Evolutionary conservation across 2,113 vertebrate species (phyloP), one percentile per base, ranked within the genome.

Genomic region (Aphyosemion australe): DNA sequence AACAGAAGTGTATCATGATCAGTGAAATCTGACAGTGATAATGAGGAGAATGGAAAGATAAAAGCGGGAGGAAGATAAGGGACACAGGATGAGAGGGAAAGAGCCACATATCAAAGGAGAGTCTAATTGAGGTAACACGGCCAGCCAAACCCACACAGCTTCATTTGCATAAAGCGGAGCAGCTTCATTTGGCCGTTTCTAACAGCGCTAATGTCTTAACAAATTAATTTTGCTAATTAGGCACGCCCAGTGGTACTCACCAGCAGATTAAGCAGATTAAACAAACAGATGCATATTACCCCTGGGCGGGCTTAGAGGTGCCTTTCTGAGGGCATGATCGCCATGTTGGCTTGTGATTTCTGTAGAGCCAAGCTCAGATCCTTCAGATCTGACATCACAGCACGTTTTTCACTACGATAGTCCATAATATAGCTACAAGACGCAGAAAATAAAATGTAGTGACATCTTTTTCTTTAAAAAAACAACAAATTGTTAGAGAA

Each of bases 161-260:
- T 88, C 94, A 98, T 98, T 97, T 95, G 95, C 95, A 95, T 96
- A 94, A 96, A 96, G 92, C 93, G 92, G 94, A 93, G 94, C 90
- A 91, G 94, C 96, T 97, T 96, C 94, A 94, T 94, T 95, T 95
- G 92, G 95, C 94, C 95, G 93, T 96, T 94, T 95, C 95, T 95
- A 94, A 95, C 93, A 89, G 94, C 94, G 93, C 93, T 99, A 98
- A 98, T 97, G 95, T 96, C 94, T 95, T 94, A 93, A 95, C 94
- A 96, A 98, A 97, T 98, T 98, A 97, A 98, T 99, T 98, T 97
- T 92, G 94, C 92, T 94, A 98, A 98, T 97, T 95, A 97, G 94
- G 94, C 95, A 94, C 94, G 94, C 96, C 95, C 96, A 94, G 93
- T 93, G 93, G 94, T 95, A 92, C 93, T 95, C 94, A 94, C 92